Base-by-base conservation (phyloP, 2,888 invertebrate genomes). In the Camptogramma bilineatum region DNA sequence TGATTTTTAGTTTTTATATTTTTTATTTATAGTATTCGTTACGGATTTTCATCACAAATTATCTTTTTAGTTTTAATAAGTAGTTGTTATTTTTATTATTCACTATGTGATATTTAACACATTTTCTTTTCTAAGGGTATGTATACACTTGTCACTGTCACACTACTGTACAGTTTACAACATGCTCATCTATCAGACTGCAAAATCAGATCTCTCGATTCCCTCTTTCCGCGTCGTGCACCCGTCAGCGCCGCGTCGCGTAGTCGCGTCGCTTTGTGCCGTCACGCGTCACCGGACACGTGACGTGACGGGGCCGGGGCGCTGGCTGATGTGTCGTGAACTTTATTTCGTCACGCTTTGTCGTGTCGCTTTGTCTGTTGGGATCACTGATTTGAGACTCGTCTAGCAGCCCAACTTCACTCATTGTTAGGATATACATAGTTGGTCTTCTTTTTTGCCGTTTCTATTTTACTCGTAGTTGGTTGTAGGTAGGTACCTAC, bases 191-290 rank as follows among this genome's bases (percentile, higher is more conserved):
- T 67, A 68, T 59, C 71, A 67, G 68, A 55, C 57, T 57, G 64
- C 65, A 65, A 71, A 70, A 67, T 72, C 71, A 71, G 69, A 67
- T 72, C 71, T 65, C 70, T 61, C 55, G 58, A 51, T 52, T 34
- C 46, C 54, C 61, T 55, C 59, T 53, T 71, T 69, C 68, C 71
- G 63, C 70, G 51, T 68, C 68, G 64, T 69, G 72, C 72, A 69
- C 69, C 62, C 62, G 66, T 68, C 70, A 64, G 51, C 62, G 60
- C 63, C 66, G 48, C 68, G 64, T 65, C 52, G 48, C 68, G 64
- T 65, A 51, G 48, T 51, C 48, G 39, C 58, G 55, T 47, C 64
- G 55, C 69, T 71, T 67, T 71, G 71, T 67, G 56, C 59, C 53
- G 53, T 34, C 55, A 62, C 55, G 46, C 46, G 51, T 52, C 39